Evolutionary conservation across 2,888 invertebrate species (phyloP).

Genomic region (Theretra japonica): DNA sequence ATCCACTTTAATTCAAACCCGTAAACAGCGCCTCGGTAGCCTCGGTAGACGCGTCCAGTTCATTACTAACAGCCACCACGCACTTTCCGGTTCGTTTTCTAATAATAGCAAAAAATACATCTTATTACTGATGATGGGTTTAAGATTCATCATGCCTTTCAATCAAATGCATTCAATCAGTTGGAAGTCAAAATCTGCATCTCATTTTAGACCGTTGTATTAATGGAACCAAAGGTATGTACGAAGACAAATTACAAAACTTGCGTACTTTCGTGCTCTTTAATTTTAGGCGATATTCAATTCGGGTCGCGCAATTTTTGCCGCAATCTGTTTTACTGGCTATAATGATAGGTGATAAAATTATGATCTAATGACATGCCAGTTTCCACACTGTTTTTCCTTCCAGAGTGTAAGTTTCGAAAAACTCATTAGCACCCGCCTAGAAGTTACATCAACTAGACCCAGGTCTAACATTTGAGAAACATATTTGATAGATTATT

Average conservation of each 20-base stretch:
- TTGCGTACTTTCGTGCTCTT: background rate
- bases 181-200: no score
- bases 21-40: no score
- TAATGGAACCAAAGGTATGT: no score
- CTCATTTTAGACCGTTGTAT: no score
- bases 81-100: no score
- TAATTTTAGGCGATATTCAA: slow-evolving; percentile 5
- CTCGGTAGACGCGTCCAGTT: no score
- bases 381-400: slow-evolving; percentile 11
- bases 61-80: no score
- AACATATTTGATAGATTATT: background rate
- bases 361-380: slow-evolving; percentile 19
- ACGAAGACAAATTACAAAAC: background rate
- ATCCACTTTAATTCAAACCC: no score
- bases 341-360: slow-evolving; percentile 16
- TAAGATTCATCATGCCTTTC: no score
- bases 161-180: no score
- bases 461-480: background rate
- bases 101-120: no score
- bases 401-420: background rate
- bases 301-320: background rate
- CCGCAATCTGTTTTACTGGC: background rate
- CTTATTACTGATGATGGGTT: no score
- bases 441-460: background rate
- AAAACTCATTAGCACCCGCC: background rate